Percentiles rank a stretch among this genome's conserved stretches.
phyloP scores from a whole-genome alignment of 2,797 vertebrate species.

The Onychomys leucogaster region DNA sequence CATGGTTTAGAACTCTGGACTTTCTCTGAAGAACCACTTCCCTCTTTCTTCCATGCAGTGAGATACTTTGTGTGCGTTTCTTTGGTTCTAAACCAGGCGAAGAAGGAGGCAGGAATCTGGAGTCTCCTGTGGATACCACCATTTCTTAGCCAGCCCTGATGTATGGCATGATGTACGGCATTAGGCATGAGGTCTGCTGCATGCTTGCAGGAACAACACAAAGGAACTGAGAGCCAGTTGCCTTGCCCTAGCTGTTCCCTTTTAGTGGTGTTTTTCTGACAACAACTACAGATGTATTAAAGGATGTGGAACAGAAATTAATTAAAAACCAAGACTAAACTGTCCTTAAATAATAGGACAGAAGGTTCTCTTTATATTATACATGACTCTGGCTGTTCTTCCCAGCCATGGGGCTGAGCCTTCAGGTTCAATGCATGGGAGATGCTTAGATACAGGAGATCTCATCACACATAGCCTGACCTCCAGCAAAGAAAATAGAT shows the following conservation, averaged over 20 bases:
- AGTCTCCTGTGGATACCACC: constrained; percentile 24
- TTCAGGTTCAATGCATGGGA: neutral
- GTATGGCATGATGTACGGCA: too few species aligned
- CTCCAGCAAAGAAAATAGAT: neutral
- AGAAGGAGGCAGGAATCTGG: constrained; percentile 42
- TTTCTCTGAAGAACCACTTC: constrained; percentile 59
- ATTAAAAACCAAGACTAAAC: neutral
- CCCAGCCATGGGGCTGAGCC: neutral
- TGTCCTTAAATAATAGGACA: neutral
- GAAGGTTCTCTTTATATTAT: neutral
- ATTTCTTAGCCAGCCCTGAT: neutral
- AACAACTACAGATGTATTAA: neutral
- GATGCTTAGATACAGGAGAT: neutral
- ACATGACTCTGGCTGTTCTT: neutral
- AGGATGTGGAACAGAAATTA: neutral
- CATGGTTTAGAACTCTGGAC: constrained; percentile 63
- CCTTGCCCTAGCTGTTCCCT: neutral
- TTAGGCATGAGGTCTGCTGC: neutral
- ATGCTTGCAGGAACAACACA: neutral
- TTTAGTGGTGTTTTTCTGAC: constrained; percentile 5
- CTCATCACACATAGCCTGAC: neutral
- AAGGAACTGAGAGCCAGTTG: neutral
- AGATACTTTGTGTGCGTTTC: constrained; percentile 67
- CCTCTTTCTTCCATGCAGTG: constrained; percentile 62
- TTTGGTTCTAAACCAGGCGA: constrained; percentile 63